Conservation (phyloP, 2,888 invertebrate species). For the Acanthosoma haemorrhoidale region DNA sequence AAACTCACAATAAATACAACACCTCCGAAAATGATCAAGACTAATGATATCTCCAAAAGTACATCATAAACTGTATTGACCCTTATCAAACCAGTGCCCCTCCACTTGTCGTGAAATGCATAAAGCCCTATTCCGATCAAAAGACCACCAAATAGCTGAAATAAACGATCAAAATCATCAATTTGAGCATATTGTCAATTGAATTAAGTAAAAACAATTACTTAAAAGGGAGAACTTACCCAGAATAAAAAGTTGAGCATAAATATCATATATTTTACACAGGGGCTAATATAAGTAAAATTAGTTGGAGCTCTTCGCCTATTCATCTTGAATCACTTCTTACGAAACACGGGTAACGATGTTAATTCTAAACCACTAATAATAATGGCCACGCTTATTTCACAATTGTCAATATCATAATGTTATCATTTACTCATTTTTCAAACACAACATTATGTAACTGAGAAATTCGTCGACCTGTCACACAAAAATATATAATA, state of each 20-base stretch:
- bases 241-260: constrained; percentile 83
- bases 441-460: neutral
- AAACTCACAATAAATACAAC: constrained; percentile 92
- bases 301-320: constrained; percentile 44
- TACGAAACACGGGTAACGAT: neutral
- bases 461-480: no score
- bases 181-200: neutral
- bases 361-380: neutral
- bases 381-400: neutral
- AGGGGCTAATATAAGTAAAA: constrained; percentile 77
- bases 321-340: constrained; percentile 38
- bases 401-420: neutral
- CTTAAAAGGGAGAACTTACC: constrained; percentile 57
- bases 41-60: constrained; percentile 80
- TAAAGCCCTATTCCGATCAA: constrained; percentile 83
- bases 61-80: constrained; percentile 84
- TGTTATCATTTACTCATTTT: neutral
- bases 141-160: constrained; percentile 78
- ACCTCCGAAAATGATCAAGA: constrained; percentile 82
- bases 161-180: constrained; percentile 6
- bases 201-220: neutral
- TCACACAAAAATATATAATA: no score
- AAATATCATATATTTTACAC: constrained; percentile 86
- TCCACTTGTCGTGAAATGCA: constrained; percentile 87
- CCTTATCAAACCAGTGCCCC: constrained; percentile 66